phyloP scores from a whole-genome alignment of 2,113 vertebrate species.

The Centropristis striata region DNA sequence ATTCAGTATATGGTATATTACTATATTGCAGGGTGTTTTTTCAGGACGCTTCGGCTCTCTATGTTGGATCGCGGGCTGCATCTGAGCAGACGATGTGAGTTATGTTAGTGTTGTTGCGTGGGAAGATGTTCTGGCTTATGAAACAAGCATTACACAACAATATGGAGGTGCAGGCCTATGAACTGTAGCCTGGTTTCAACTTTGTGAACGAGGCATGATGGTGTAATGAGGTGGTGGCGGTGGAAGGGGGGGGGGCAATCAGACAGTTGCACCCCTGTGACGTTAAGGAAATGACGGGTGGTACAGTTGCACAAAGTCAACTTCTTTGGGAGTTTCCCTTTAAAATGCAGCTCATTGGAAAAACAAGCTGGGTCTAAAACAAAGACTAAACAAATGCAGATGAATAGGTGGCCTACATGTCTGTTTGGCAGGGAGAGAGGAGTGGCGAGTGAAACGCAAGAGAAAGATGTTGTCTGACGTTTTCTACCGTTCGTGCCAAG shows the following conservation, averaged over 20 bases:
- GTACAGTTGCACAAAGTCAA: slow-evolving; percentile 70
- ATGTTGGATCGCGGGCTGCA: background rate
- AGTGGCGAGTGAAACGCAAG: slow-evolving; percentile 53
- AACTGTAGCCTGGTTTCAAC: slow-evolving; percentile 31
- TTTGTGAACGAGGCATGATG: too few relatives aligned
- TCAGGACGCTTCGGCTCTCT: too few relatives aligned
- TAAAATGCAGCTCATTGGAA: slow-evolving; percentile 50
- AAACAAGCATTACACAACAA: slow-evolving; percentile 6
- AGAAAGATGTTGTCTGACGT: slow-evolving; percentile 47
- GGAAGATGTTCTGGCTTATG: background rate
- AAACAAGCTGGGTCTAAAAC: slow-evolving; percentile 63
- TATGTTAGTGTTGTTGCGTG: background rate
- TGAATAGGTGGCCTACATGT: slow-evolving; percentile 57
- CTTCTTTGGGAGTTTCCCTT: slow-evolving; percentile 67
- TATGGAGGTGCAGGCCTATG: background rate
- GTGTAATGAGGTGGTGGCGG: background rate
- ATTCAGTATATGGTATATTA: too few relatives aligned
- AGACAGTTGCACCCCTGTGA: slow-evolving; percentile 28
- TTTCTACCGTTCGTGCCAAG: slow-evolving; percentile 33
- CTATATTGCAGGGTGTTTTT: too few relatives aligned
- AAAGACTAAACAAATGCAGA: slow-evolving; percentile 61
- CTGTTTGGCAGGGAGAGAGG: slow-evolving; percentile 49
- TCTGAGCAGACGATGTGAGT: background rate
- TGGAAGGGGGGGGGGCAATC: background rate
- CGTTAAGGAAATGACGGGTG: slow-evolving; percentile 11